Evolutionary conservation across 2,113 vertebrate genomes (phyloP).

Genomic region (Petaurus breviceps): DNA sequence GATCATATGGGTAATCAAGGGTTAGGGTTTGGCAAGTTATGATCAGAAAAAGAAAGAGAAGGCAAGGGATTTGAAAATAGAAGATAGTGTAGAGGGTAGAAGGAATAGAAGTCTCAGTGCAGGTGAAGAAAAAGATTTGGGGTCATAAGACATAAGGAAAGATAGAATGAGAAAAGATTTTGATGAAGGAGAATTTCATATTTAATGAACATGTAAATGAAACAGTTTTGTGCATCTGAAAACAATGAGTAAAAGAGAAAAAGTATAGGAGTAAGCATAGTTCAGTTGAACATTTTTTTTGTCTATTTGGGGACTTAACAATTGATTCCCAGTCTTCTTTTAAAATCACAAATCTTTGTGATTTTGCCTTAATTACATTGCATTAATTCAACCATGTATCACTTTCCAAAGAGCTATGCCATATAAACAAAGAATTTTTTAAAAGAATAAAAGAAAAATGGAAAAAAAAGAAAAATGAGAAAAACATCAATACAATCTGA

Average conservation of each 20-base stretch:
- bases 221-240: not conserved
- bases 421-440: not conserved
- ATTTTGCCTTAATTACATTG: not conserved
- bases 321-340: no score
- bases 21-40: not conserved
- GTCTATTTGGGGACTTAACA: no score
- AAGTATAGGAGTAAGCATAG: not conserved
- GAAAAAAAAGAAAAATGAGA: no score
- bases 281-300: not conserved
- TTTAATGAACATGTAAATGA: not conserved
- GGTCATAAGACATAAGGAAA: not conserved
- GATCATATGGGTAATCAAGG: not conserved
- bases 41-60: not conserved
- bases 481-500: no score
- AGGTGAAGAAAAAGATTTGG: not conserved
- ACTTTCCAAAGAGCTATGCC: not conserved
- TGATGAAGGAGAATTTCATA: not conserved
- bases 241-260: no score
- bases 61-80: not conserved
- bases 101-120: accelerated
- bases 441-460: no score
- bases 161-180: not conserved
- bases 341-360: no score
- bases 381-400: not conserved
- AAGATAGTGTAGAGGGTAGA: not conserved